Evolutionary conservation across 1,140 invertebrate species (phyloP).

Genomic region (Littorina saxatilis): DNA sequence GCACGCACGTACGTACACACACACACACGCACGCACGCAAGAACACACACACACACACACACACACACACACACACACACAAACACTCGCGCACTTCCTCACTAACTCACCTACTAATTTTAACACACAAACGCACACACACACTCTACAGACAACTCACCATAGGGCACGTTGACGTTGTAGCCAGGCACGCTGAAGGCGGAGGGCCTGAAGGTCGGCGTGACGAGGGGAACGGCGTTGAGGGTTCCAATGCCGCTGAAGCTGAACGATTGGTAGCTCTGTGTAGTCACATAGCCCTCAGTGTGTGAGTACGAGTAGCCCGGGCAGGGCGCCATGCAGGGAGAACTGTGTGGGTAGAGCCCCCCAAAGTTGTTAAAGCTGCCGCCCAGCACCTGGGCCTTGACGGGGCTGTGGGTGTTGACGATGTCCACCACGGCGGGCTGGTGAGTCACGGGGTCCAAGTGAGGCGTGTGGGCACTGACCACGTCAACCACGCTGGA

Average conservation of each 20-base stretch:
- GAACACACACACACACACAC: no score
- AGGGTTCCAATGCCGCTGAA: conserved; percentile 57
- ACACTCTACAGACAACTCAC: conserved; percentile 50
- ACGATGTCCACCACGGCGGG: conserved; percentile 38
- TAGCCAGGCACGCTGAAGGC: conserved; percentile 54
- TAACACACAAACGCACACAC: no score
- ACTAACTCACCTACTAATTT: no score
- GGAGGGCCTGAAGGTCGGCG: conserved; percentile 47
- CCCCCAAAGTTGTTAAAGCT: conserved; percentile 33
- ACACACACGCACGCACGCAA: no score
- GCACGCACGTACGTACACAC: no score
- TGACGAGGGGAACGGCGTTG: conserved; percentile 40
- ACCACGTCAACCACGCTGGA: conserved; percentile 47
- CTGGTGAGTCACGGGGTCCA: conserved; percentile 33
- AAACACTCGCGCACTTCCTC: no score
- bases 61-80: no score
- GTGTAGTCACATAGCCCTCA: conserved; percentile 43
- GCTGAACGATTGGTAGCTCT: conserved; percentile 57
- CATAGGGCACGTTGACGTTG: conserved; percentile 49
- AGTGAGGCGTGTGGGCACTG: conserved; percentile 45
- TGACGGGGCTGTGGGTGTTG: conserved; percentile 41
- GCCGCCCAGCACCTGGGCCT: conserved; percentile 40
- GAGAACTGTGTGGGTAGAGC: conserved; percentile 9
- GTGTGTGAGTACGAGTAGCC: conserved; percentile 43
- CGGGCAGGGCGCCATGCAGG: conserved; percentile 43